Base-by-base conservation (phyloP, 2,797 vertebrate species). In the Halcyon leucocephala region DNA sequence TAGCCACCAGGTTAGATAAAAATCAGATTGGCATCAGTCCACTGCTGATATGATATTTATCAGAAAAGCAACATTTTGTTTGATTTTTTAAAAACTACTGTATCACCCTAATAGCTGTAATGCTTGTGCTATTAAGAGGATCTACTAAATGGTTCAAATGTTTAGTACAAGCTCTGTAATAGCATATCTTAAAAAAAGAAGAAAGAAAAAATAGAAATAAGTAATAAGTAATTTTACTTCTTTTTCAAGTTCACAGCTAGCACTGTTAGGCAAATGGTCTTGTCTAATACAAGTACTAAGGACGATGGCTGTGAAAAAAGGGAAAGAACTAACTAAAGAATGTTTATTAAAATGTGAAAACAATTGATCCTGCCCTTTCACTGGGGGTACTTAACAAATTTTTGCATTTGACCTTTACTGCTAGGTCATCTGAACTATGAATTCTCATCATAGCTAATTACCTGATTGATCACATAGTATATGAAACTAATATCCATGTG, bases 401-500 rank as follows among this genome's bases (percentile, higher is more conserved):
- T 64, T 61, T 86, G 58, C 70, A 42, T 86, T 76, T 92, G 65
- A 81, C 73, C 73, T 83, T 93, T 81, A 39, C 33, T 2, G 66
- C 70, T 26, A 12, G 82, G 78, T 49, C 26, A 6, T 12, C 13
- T 0, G 0, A 73, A 12, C 33, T 49, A 49, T 18, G 64, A 93
- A 62, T 89, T 64, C 65, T 18, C 7, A n/a, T 55, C 51, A 39
- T n/a, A 62, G 42, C 39, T 64, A 42, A 65, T 44, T n/a, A 76
- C 7, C 49, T 8, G 41, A 76, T 26, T 10, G 73, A 86, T 89
- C 5, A 31, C 9, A 6, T 1, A 1, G 39, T 3, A 9, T 3
- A 51, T 1, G 31, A 35, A 2, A 4, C 25, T 3, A 3, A 73
- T 66, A 16, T 3, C 24, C 17, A 1, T 2, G 3, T 0, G 33